Conservation (phyloP, 2,888 invertebrate species). For the Lasioglossum malachurum region DNA sequence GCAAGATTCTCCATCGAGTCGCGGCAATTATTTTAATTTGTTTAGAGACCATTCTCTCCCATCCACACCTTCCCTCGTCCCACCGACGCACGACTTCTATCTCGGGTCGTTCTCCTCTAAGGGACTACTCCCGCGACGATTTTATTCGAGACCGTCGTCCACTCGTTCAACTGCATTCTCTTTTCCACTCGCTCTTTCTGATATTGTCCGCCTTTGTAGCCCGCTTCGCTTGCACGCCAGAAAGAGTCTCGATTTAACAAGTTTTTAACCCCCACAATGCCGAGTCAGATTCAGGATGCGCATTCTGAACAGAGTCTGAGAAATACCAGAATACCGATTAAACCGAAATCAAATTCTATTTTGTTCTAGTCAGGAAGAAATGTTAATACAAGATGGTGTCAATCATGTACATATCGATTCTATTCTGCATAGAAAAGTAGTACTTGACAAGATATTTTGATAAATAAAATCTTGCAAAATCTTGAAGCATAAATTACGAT, state of each 20-base stretch:
- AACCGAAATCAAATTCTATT: too few species aligned
- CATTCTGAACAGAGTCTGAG: too few species aligned
- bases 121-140: not conserved
- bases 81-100: not conserved
- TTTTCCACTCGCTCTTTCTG: not conserved
- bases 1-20: constrained; percentile 43
- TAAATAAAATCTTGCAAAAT: too few species aligned
- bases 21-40: constrained; percentile 74
- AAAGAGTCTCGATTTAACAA: not conserved
- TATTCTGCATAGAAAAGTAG: too few species aligned
- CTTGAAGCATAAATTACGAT: too few species aligned
- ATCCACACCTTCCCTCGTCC: not conserved
- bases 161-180: not conserved
- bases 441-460: too few species aligned
- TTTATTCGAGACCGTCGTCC: constrained; percentile 1
- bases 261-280: not conserved
- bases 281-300: too few species aligned
- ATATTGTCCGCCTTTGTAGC: not conserved
- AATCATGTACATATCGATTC: too few species aligned
- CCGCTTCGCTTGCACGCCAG: not conserved
- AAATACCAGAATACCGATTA: too few species aligned
- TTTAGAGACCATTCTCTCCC: constrained; percentile 60
- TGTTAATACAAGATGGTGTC: too few species aligned
- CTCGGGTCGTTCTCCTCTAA: not conserved
- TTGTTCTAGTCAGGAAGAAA: too few species aligned